Evolutionary conservation across 2,113 vertebrate species (phyloP).

Genomic region (Poeciliopsis turrubarensis): DNA sequence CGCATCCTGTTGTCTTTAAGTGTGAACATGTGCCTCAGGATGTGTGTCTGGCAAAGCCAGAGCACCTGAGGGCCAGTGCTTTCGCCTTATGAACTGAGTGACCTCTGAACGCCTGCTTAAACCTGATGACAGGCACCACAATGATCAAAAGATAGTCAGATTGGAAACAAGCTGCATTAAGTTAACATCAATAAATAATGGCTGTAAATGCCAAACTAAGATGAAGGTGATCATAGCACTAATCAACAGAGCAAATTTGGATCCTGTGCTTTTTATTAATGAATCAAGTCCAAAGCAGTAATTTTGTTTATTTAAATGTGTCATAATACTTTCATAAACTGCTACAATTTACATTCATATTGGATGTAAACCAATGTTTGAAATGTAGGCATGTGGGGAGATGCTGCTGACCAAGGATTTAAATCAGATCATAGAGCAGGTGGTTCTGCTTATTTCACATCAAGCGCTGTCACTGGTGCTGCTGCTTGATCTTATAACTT

Average conservation of each 20-base stretch:
- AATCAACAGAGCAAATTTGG: slow-evolving; percentile 1
- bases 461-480: too few species aligned
- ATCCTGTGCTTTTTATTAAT: too few species aligned
- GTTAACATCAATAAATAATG: not conserved
- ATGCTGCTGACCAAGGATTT: too few species aligned
- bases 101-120: slow-evolving; percentile 42
- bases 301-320: not conserved
- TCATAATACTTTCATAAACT: not conserved
- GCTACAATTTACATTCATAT: not conserved
- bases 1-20: slow-evolving; percentile 50
- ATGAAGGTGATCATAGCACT: not conserved
- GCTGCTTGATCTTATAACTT: too few species aligned
- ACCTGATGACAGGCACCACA: slow-evolving; percentile 17
- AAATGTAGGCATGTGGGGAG: too few species aligned
- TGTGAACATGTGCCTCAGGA: slow-evolving; percentile 29
- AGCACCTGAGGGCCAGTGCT: slow-evolving; percentile 43
- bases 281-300: too few species aligned
- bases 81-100: slow-evolving; percentile 44
- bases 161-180: not conserved
- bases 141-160: slow-evolving; percentile 2
- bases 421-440: too few species aligned
- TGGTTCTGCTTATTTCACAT: too few species aligned
- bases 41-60: slow-evolving; percentile 11
- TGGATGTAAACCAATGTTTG: not conserved
- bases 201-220: not conserved